Evolutionary conservation across 2,888 invertebrate species (phyloP).

Genomic region (Tachystola acroxantha): DNA sequence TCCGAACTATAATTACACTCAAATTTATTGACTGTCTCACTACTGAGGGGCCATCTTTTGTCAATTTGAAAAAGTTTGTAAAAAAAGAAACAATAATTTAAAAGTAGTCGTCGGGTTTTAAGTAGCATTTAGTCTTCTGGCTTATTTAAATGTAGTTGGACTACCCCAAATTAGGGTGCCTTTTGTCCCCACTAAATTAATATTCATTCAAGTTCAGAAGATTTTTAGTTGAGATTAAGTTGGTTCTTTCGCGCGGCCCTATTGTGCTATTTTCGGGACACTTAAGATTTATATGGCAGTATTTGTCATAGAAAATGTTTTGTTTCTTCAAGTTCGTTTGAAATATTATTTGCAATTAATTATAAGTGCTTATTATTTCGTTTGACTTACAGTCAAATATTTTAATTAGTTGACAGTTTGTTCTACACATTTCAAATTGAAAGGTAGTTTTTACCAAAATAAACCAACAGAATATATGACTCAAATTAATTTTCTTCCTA

Average conservation of each 20-base stretch:
- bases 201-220: constrained; percentile 48
- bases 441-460: constrained; percentile 24
- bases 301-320: constrained; percentile 52
- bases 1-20: constrained; percentile 59
- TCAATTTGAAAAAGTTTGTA: constrained; percentile 24
- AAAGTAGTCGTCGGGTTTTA: constrained; percentile 47
- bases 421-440: neutral
- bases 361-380: constrained; percentile 32
- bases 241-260: constrained; percentile 16
- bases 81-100: constrained; percentile 57
- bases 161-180: constrained; percentile 41
- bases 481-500: no score
- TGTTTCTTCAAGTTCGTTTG: constrained; percentile 40
- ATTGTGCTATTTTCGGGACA: constrained; percentile 53
- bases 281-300: constrained; percentile 27
- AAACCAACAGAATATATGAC: no score
- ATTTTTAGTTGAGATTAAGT: constrained; percentile 57
- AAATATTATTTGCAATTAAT: constrained; percentile 50
- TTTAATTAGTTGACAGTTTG: constrained; percentile 19
- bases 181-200: constrained; percentile 47
- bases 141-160: constrained; percentile 34
- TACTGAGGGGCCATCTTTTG: constrained; percentile 30
- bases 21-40: constrained; percentile 64
- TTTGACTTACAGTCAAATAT: constrained; percentile 12
- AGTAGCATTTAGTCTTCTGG: constrained; percentile 50